A percentile compares a stretch with the other conserved stretches of the same genome.
These are phyloP conservation scores for Ploceus nigricollis DNA, from an alignment of 2,113 vertebrate genomes.

Conservation along the genomic window DNA sequence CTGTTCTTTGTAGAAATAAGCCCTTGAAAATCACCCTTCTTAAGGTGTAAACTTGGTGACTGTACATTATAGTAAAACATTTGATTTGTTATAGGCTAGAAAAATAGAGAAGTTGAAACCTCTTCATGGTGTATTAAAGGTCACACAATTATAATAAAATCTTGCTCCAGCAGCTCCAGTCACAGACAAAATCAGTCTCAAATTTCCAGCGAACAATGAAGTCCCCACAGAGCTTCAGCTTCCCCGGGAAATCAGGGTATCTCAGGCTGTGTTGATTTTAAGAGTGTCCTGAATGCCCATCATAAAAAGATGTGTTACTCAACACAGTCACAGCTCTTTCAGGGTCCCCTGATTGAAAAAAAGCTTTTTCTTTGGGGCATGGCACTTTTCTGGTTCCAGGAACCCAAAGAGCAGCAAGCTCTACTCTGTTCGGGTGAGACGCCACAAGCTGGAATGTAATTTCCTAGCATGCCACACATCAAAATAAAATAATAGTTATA, in stretches of 20 bases:
- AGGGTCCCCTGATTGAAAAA: background rate
- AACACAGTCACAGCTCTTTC: background rate
- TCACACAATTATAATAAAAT: constrained; percentile 70
- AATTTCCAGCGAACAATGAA: constrained; percentile 62
- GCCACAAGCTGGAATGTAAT: background rate
- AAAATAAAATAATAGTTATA: constrained; percentile 35
- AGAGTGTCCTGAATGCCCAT: constrained; percentile 42
- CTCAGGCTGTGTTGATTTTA: constrained; percentile 59
- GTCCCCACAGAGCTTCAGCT: constrained; percentile 54
- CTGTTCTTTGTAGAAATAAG: constrained; percentile 50
- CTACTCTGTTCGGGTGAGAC: background rate
- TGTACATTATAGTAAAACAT: constrained; percentile 57
- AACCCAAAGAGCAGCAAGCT: background rate
- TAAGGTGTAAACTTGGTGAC: constrained; percentile 62
- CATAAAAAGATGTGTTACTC: background rate
- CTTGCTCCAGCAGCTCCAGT: constrained; percentile 52
- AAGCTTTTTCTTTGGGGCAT: background rate
- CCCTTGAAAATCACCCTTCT: constrained; percentile 58
- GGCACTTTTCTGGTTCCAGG: background rate
- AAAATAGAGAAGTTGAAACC: constrained; percentile 63
- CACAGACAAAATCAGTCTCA: constrained; percentile 65
- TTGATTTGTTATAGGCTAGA: constrained; percentile 63
- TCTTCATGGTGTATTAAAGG: constrained; percentile 65
- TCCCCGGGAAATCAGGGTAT: constrained; percentile 46
- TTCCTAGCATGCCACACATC: background rate